Conservation (phyloP, 2,113 vertebrate genomes). For the Ptilorrhoa leucosticta region DNA sequence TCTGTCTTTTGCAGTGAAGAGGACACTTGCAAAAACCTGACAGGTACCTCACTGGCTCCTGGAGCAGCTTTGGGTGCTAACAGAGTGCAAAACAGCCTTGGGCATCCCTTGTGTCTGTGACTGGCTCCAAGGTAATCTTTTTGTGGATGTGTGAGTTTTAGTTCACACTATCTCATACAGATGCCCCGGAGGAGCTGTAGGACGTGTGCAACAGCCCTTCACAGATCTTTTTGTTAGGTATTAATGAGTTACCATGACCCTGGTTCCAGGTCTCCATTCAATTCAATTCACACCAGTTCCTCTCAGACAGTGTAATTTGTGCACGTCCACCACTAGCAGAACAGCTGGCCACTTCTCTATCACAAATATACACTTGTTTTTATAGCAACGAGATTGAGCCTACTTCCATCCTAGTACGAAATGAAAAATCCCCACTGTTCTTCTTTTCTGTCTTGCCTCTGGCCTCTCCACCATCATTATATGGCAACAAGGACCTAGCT, state of each 20-base stretch:
- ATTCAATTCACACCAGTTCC: not conserved
- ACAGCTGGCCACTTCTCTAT: not conserved
- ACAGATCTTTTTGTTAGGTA: fast-evolving
- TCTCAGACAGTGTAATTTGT: not conserved
- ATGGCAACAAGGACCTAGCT: not conserved
- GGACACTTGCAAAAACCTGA: not conserved
- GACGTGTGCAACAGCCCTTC: not conserved
- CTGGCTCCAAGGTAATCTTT: not conserved
- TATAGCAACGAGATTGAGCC: not conserved
- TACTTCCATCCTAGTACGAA: not conserved
- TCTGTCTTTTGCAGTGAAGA: not conserved
- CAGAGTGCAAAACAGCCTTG: not conserved
- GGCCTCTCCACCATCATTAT: not conserved
- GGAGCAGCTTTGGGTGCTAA: not conserved
- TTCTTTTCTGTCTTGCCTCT: not conserved
- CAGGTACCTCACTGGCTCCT: not conserved
- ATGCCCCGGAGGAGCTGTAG: not conserved
- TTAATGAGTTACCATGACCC: not conserved
- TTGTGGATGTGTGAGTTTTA: not conserved
- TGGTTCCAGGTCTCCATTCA: not conserved
- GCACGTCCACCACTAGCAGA: not conserved
- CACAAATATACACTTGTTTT: not conserved
- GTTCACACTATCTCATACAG: not conserved
- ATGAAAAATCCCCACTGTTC: not conserved
- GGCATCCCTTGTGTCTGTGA: not conserved